Evolutionary conservation across 2,888 invertebrate species (phyloP), one percentile per base, ranked within the genome.

Genomic region (Dermolepida albohirtum): DNA sequence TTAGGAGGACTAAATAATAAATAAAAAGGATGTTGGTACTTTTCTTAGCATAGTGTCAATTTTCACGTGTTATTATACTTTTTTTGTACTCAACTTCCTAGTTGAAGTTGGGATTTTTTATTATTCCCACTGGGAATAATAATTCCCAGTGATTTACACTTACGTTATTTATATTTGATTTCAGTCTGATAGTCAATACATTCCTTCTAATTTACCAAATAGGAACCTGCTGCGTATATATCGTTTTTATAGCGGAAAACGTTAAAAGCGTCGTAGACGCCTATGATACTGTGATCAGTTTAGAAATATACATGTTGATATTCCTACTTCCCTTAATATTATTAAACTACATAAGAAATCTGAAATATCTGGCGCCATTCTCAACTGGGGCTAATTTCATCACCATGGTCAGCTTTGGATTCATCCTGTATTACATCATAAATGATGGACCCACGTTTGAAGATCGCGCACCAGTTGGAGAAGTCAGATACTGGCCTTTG

Each of bases 181-280:
- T 6, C 85, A 93, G 93, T 66, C 89, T 90, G 72, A 82, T 92
- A 6, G 89, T 92, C 22, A 93, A 93, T 79, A 83, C 85, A 0
- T 94, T 94, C 78, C 85, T 94, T 2, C 81, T 97, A 72, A 87
- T 96, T 64, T 98, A 97, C 76, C 98, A 98, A 83, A 86, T 98
- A 76, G 98, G 98, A 52, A 95, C 96, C 55, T 97, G 98, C 81
- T 97, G 97, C 82, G 97, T 98, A 1, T 98, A 98, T 83, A 92
- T 96, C 17, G 94, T 98, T 0, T 98, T 98, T 82, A 94, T 98
- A 55, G 89, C 96, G 0, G 90, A 90, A 69, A 97, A 95, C 82
- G 87, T 97, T n/a, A 87, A 92, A 78, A 85, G 84, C 74, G 91
- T 94, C 10, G 82, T 87, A 11, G 85, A 85, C 44, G 82, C 86